Conservation (phyloP, 1,140 invertebrate genomes). For the Leptonema lineaticorne region DNA sequence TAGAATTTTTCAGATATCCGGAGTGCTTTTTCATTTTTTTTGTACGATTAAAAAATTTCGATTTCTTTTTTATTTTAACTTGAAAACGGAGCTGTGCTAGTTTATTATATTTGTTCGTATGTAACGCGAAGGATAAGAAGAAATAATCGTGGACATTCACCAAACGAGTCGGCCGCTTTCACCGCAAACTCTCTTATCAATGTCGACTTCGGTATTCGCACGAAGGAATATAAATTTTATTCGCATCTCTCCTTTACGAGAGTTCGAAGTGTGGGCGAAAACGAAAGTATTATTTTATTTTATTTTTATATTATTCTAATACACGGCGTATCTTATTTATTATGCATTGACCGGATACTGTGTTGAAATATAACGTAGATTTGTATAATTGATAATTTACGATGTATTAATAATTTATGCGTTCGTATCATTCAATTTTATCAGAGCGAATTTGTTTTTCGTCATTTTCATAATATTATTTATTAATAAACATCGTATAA, state of each 20-base stretch:
- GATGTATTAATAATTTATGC: no score
- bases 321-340: no score
- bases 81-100: neutral
- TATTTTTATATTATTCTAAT: no score
- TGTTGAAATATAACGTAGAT: no score
- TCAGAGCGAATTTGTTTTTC: no score
- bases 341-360: no score
- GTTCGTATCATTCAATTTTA: no score
- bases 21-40: neutral
- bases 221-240: slow-evolving; percentile 25
- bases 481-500: no score
- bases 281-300: neutral
- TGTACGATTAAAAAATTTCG: no score
- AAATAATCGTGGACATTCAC: slow-evolving; percentile 2
- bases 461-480: no score
- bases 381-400: no score
- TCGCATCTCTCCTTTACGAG: slow-evolving; percentile 14
- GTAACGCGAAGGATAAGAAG: neutral
- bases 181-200: slow-evolving; percentile 23
- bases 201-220: slow-evolving; percentile 23
- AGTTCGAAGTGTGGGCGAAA: neutral
- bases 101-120: neutral
- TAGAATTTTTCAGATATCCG: no score
- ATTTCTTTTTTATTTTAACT: neutral
- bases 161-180: slow-evolving; percentile 21